Evolutionary conservation across 2,888 invertebrate species (phyloP).

Genomic region (Nudaria mundana): DNA sequence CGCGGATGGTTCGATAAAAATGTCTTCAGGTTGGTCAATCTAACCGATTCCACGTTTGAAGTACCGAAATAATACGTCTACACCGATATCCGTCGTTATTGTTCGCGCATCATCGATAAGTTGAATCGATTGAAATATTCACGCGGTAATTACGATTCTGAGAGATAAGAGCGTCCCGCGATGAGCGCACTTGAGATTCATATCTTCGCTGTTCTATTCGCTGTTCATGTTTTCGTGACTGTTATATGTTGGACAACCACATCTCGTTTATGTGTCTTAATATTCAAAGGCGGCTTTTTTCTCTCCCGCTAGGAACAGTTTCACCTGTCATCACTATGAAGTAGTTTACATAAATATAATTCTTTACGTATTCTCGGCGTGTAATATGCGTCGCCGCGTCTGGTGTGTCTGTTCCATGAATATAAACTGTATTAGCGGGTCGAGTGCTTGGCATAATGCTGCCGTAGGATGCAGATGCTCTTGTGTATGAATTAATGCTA

Average conservation of each 20-base stretch:
- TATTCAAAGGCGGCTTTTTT: slow-evolving; percentile 58
- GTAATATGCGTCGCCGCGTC: slow-evolving; percentile 43
- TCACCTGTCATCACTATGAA: slow-evolving; percentile 64
- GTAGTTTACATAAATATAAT: slow-evolving; percentile 68
- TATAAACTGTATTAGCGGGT: slow-evolving; percentile 59
- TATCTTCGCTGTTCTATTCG: slow-evolving; percentile 53
- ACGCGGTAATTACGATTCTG: slow-evolving; percentile 71
- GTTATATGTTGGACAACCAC: slow-evolving; percentile 46
- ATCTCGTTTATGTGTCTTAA: slow-evolving; percentile 53
- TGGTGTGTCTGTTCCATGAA: slow-evolving; percentile 56
- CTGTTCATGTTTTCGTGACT: slow-evolving; percentile 55
- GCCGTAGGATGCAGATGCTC: slow-evolving; percentile 65
- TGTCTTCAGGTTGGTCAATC: slow-evolving; percentile 55
- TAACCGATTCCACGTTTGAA: slow-evolving; percentile 50
- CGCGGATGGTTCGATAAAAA: slow-evolving; percentile 57
- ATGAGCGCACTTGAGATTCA: slow-evolving; percentile 49
- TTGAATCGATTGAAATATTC: slow-evolving; percentile 73
- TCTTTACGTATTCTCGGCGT: slow-evolving; percentile 66
- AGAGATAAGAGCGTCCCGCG: slow-evolving; percentile 57
- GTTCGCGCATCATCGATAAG: slow-evolving; percentile 67
- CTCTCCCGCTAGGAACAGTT: slow-evolving; percentile 59
- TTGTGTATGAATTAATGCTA: slow-evolving; percentile 73
- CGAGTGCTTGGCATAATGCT: slow-evolving; percentile 48
- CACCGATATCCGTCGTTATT: slow-evolving; percentile 63
- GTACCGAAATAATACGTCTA: slow-evolving; percentile 64